These are phyloP conservation scores for Alexandromys oeconomus DNA, from an alignment of 2,797 vertebrate species.

Conservation along the genomic window DNA sequence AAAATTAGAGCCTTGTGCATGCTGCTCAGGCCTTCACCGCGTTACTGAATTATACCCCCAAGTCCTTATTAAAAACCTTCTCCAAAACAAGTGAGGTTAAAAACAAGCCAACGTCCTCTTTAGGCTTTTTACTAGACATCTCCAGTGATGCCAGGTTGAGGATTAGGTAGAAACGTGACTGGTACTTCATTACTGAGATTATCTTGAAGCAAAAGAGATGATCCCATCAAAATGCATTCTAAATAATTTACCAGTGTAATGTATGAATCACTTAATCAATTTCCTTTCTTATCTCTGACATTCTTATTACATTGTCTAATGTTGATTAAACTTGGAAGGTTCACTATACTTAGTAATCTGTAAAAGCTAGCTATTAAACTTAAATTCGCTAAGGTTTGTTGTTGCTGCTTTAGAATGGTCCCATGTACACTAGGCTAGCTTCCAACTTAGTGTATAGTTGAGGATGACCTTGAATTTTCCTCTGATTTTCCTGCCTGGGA, in stretches of 20 bases:
- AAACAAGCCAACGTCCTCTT: not conserved
- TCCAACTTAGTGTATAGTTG: not conserved
- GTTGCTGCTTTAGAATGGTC: not conserved
- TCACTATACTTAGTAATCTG: constrained; percentile 11
- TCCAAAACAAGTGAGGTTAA: constrained; percentile 20
- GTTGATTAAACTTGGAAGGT: constrained; percentile 52
- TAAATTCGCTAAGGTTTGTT: not conserved
- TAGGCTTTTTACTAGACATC: not conserved
- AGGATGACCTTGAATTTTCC: not conserved
- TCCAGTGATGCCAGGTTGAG: not conserved
- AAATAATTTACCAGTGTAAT: constrained; percentile 19
- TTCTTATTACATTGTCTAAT: not conserved
- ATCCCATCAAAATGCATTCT: constrained; percentile 9
- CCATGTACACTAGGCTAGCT: not conserved
- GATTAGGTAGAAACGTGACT: not conserved
- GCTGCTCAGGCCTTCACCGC: too few species aligned
- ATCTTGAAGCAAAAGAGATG: constrained; percentile 51
- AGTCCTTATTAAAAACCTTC: not conserved
- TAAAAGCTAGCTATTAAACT: constrained; percentile 34
- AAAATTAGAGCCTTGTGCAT: not conserved
- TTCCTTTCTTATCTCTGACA: constrained; percentile 38
- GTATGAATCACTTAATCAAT: constrained; percentile 42
- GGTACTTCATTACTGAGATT: not conserved
- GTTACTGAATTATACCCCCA: not conserved
- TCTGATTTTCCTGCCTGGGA: not conserved